Conservation (phyloP, 2,113 vertebrate genomes). For the Penelope pileata region DNA sequence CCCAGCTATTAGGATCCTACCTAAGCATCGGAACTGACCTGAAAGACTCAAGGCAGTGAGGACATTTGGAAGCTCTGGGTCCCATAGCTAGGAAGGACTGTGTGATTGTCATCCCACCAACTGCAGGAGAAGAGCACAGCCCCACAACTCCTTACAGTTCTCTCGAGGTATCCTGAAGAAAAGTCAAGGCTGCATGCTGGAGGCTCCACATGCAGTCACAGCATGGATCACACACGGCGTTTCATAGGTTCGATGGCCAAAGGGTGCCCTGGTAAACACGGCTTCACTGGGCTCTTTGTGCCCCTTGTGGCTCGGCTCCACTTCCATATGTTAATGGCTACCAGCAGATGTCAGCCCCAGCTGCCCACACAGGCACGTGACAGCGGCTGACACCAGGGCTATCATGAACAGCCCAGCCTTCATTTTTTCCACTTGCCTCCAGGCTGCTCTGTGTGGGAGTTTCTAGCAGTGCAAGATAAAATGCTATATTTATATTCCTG, state of each 20-base stretch:
- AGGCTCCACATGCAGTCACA: neutral
- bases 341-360: constrained; percentile 37
- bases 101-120: neutral
- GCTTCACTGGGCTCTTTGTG: neutral
- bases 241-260: neutral
- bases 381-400: neutral
- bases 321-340: neutral
- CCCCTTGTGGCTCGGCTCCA: neutral
- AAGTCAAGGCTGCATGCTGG: neutral
- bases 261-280: neutral
- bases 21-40: neutral
- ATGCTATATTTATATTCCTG: constrained; percentile 39
- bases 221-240: neutral
- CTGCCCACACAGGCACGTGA: constrained; percentile 12
- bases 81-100: neutral
- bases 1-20: neutral
- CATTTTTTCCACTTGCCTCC: neutral
- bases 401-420: constrained; percentile 8
- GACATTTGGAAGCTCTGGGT: neutral
- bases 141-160: neutral
- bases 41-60: neutral
- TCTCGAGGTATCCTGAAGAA: neutral
- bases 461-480: neutral
- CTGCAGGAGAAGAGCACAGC: neutral
- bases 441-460: neutral